Percentiles rank a stretch among this genome's conserved stretches.
phyloP scores from a whole-genome alignment of 2,797 vertebrate genomes.

The Gymnothorax javanicus region DNA sequence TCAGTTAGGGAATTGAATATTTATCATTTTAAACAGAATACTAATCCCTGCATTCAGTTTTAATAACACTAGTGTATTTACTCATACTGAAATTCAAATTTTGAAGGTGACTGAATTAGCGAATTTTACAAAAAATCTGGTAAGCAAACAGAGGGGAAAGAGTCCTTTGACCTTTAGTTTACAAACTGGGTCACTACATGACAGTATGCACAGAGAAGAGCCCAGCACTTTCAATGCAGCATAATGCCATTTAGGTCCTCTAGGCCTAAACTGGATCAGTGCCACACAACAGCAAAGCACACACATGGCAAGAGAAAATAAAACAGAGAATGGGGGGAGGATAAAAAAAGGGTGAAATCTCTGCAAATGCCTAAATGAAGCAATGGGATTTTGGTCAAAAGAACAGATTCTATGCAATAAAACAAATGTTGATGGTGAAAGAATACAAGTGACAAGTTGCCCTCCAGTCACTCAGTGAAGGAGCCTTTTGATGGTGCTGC shows the following conservation, averaged over 20 bases:
- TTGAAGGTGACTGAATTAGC: too few relatives aligned
- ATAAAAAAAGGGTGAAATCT: not conserved
- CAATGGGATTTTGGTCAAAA: slow-evolving; percentile 14
- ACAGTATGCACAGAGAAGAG: not conserved
- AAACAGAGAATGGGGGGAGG: not conserved
- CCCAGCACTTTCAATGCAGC: slow-evolving; percentile 13
- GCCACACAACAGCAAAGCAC: slow-evolving; percentile 2
- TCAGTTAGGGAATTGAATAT: not conserved
- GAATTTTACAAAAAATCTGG: not conserved
- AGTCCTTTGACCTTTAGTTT: not conserved
- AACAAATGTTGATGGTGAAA: not conserved
- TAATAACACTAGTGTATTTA: not conserved
- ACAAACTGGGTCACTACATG: not conserved
- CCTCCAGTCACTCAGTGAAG: not conserved
- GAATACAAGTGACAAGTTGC: not conserved
- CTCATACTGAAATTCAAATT: not conserved
- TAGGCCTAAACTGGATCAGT: slow-evolving; percentile 13
- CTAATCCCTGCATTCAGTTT: not conserved
- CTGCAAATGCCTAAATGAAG: not conserved
- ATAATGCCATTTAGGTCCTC: slow-evolving; percentile 8
- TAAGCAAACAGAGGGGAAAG: not conserved
- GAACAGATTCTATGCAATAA: slow-evolving; percentile 2
- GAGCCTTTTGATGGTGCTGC: not conserved
- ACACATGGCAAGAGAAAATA: not conserved
- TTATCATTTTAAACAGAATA: not conserved